These are phyloP conservation scores for Calameuta pallipes DNA, from an alignment of 2,888 invertebrate genomes.

Conservation along the genomic window DNA sequence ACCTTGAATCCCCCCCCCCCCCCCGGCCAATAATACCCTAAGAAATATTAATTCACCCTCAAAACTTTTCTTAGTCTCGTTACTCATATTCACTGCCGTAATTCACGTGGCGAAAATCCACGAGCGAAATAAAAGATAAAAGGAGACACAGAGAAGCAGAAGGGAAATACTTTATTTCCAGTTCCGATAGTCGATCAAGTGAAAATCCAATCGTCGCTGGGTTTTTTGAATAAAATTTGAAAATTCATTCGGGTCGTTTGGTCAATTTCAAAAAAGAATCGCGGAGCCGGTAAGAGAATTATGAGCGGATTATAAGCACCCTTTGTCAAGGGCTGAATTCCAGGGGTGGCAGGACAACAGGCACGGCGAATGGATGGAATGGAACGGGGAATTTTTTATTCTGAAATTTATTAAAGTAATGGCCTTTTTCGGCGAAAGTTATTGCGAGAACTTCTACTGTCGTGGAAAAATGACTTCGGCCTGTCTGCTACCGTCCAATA, in stretches of 20 bases:
- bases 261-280: neutral
- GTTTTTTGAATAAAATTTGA: too few relatives aligned
- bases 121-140: neutral
- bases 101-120: neutral
- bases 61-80: neutral
- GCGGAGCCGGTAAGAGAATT: neutral
- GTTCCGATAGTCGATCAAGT: neutral
- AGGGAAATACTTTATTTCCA: neutral
- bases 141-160: neutral
- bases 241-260: neutral
- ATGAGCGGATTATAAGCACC: neutral
- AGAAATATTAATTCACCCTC: neutral
- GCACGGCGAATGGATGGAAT: neutral
- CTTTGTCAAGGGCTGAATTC: neutral
- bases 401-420: neutral
- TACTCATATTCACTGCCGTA: neutral
- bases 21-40: neutral
- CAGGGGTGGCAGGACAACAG: neutral
- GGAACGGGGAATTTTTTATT: neutral
- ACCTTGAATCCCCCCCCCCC: neutral
- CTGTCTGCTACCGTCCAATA: neutral
- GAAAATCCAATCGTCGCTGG: neutral
- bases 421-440: neutral
- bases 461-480: neutral
- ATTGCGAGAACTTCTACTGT: neutral